Evolutionary conservation across 1,140 invertebrate species (phyloP).

Genomic region (Eurosta solidaginis): DNA sequence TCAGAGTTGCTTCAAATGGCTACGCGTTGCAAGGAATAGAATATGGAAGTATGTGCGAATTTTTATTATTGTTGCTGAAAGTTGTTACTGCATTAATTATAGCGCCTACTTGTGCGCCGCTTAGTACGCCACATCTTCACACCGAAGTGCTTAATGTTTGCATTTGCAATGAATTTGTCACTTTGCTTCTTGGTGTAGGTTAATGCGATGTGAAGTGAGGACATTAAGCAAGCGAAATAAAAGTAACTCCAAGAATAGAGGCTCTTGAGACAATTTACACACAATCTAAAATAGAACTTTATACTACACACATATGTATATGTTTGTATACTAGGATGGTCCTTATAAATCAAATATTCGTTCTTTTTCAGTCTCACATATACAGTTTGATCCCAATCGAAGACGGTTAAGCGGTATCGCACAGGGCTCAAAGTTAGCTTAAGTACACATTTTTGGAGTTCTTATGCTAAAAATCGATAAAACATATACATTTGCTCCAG

Average conservation of each 20-base stretch:
- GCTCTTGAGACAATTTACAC: not conserved
- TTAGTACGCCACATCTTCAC: not conserved
- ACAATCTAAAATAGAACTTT: too few relatives aligned
- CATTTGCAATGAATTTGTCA: conserved; percentile 19
- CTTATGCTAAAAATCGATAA: too few relatives aligned
- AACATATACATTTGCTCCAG: too few relatives aligned
- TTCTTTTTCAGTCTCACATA: too few relatives aligned
- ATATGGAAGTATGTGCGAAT: not conserved
- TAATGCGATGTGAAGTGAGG: not conserved
- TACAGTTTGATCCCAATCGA: too few relatives aligned
- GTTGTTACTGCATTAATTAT: not conserved
- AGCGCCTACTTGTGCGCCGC: not conserved
- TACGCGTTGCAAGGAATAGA: not conserved
- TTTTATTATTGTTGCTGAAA: conserved; percentile 18
- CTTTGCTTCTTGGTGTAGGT: not conserved
- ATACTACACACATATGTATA: too few relatives aligned
- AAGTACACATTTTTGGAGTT: too few relatives aligned
- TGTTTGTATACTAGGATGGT: too few relatives aligned
- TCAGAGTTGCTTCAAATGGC: not conserved
- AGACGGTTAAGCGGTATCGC: too few relatives aligned
- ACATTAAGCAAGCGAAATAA: not conserved
- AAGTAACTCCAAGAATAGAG: not conserved
- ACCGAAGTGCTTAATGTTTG: not conserved
- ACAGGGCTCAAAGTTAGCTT: too few relatives aligned
- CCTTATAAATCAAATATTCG: too few relatives aligned